Evolutionary conservation across 2,797 vertebrate genomes (phyloP).

Genomic region (Bufotes viridis): DNA sequence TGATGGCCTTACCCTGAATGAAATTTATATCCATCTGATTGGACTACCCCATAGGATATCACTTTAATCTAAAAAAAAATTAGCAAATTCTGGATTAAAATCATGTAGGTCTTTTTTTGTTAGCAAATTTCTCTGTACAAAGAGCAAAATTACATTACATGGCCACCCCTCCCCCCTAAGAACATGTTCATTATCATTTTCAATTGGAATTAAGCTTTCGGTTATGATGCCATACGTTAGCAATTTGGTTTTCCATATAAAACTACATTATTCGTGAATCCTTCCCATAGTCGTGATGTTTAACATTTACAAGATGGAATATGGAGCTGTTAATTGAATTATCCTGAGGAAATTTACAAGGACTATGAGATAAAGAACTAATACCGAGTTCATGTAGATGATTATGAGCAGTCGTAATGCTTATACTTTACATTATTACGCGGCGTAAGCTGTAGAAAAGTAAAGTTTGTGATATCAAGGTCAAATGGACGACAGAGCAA

Average conservation of each 20-base stretch:
- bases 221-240: constrained; percentile 48
- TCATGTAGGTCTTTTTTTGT: not conserved
- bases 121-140: not conserved
- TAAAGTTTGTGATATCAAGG: not conserved
- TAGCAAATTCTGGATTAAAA: not conserved
- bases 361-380: constrained; percentile 8
- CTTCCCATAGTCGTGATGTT: constrained; percentile 36
- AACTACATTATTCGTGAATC: constrained; percentile 48
- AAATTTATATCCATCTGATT: not conserved
- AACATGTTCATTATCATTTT: constrained; percentile 26
- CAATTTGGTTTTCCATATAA: constrained; percentile 54
- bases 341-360: constrained; percentile 45
- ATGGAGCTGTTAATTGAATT: constrained; percentile 47
- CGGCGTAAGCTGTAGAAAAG: not conserved
- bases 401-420: constrained; percentile 20
- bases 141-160: not conserved
- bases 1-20: too few relatives aligned
- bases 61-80: not conserved
- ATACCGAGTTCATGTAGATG: not conserved
- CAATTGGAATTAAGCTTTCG: constrained; percentile 46
- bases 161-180: not conserved
- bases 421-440: not conserved
- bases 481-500: not conserved
- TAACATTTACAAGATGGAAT: constrained; percentile 49
- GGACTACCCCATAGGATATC: constrained; percentile 2